Conservation (phyloP, 1,140 invertebrate genomes). For the Zaprionus kolodkinae region DNA sequence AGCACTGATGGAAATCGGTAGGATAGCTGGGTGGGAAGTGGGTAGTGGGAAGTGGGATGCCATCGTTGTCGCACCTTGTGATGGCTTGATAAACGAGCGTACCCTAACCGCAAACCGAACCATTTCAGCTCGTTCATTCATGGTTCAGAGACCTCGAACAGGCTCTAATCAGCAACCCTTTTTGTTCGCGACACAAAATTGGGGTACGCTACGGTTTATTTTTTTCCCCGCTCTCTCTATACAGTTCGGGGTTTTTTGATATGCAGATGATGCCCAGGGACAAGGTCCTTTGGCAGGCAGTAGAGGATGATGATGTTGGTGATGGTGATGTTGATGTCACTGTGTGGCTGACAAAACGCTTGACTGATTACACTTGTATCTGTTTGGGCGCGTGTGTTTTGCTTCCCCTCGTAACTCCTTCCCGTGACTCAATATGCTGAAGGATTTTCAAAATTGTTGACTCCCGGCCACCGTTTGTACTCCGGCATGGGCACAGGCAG, state of each 20-base stretch:
- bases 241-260: slow-evolving; percentile 59
- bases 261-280: slow-evolving; percentile 72
- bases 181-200: slow-evolving; percentile 47
- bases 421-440: slow-evolving; percentile 58
- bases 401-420: slow-evolving; percentile 37
- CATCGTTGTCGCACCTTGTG: slow-evolving; percentile 57
- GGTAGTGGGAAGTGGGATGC: slow-evolving; percentile 38
- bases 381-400: slow-evolving; percentile 49
- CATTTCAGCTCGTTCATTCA: slow-evolving; percentile 65
- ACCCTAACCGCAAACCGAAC: slow-evolving; percentile 49
- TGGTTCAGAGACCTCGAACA: slow-evolving; percentile 62
- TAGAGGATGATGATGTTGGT: slow-evolving; percentile 19
- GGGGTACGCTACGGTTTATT: slow-evolving; percentile 41
- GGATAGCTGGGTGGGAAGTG: not conserved
- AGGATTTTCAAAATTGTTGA: slow-evolving; percentile 75
- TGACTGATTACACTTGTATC: slow-evolving; percentile 84
- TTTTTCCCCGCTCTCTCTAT: slow-evolving; percentile 6
- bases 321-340: slow-evolving; percentile 68
- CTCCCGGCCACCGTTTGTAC: slow-evolving; percentile 35
- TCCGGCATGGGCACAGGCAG: slow-evolving; percentile 5
- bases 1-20: not conserved
- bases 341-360: slow-evolving; percentile 79
- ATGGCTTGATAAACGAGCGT: slow-evolving; percentile 71
- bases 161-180: slow-evolving; percentile 79
- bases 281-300: slow-evolving; percentile 28